Base-by-base conservation (phyloP, 2,888 invertebrate genomes). In the Byasa hedistus region DNA sequence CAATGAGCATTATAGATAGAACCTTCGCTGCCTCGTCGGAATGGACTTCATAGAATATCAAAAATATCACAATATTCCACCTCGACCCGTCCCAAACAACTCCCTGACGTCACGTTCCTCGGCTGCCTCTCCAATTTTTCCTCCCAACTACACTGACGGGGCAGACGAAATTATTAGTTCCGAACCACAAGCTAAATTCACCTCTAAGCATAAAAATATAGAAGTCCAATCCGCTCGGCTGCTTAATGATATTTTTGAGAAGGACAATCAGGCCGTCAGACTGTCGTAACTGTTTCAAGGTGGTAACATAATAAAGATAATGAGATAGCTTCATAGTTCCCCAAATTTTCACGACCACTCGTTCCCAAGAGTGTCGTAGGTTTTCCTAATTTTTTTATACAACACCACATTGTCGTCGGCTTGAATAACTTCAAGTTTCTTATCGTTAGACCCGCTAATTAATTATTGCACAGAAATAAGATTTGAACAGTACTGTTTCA, bases 91-190 rank as follows among this genome's bases (percentile, higher is more conserved):
- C 62, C 62, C 62, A 59, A 65, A 66, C 57, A 57, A 62, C 22
- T 54, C 59, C 58, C 62, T 51, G 48, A 63, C 58, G 66, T 58
- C 62, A 66, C 66, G 48, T 55, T 44, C 55, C 62, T 48, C 36
- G 66, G 59, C 62, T 62, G 54, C 66, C 66, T 63, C 62, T 58
- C 44, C 56, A 58, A 66, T 62, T 63, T 66, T 66, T 66, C 62
- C 59, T 58, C 58, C 62, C 32, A 66, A 66, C 58, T 58, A 55
- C 19, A 66, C 62, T 58, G 62, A 59, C 51, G 59, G 57, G 66
- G 54, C 62, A 54, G 51, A 21, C 44, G 21, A 66, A 66, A 57
- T 61, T 66, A 57, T 21, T 51, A 23, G 27, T 39, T 5, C 17
- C 1, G 1, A 27, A 8, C 5, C 17, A 10, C 57, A 57, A 61